Base-by-base conservation (phyloP, 2,888 invertebrate species). In the Gortyna flavago region DNA sequence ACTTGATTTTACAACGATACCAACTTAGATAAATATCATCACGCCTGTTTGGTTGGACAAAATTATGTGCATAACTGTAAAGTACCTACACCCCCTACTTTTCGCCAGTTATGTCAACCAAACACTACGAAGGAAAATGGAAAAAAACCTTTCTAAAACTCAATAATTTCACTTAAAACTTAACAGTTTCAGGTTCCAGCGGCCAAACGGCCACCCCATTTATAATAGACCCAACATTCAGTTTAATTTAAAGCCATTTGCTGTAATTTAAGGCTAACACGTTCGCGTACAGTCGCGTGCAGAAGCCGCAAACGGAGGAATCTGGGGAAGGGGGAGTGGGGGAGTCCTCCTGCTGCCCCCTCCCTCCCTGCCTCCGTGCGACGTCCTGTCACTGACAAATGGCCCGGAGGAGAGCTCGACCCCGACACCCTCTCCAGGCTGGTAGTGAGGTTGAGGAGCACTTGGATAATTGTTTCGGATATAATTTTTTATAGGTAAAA, bases 361-460 rank as follows among this genome's bases (percentile, higher is more conserved):
- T 87, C 65, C 74, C 77, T 81, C 80, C 80, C 75, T 79, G 87
- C 84, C 85, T 81, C 90, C 90, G 89, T 91, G 93, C 94, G 95
- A 94, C 95, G 96, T 95, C 95, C 96, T 96, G 96, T 95, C 96
- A 96, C 96, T 96, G 96, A 96, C 96, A 96, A 96, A 96, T 96
- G 96, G 96, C 95, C 94, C 94, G 95, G 93, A 95, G 96, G 94
- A 95, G 95, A 94, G 92, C 93, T 93, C 95, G 95, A 95, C 95
- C 95, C 94, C 93, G 89, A 92, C 95, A 95, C 96, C 96, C 96
- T 94, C 94, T 93, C 90, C 88, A 92, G 90, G 86, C 90, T 90
- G 90, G 89, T 84, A 54, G 92, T 92, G 81, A 51, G 44, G 89
- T 92, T 57, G n/a, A n/a, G 86, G 75, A 85, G 89, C 38, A 57